These are phyloP conservation scores for Melitaea athalia DNA, from an alignment of 2,888 invertebrate genomes.

Conservation along the genomic window DNA sequence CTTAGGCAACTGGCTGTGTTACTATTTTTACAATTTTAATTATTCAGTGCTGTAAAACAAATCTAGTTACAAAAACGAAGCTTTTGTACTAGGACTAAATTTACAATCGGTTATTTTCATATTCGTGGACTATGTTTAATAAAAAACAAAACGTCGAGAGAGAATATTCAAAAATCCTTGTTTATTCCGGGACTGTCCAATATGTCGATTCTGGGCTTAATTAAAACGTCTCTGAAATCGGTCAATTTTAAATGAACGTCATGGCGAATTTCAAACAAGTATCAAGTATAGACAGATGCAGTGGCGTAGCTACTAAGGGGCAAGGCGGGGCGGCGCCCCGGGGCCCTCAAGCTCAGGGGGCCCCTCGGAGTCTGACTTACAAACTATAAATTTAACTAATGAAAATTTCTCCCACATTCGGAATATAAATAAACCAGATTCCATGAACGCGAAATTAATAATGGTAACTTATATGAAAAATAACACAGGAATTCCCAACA, in stretches of 20 bases:
- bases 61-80: neutral
- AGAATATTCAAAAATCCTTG: slow-evolving; percentile 44
- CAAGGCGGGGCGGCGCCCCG: no score
- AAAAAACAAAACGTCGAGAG: slow-evolving; percentile 7
- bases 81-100: neutral
- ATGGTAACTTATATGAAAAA: no score
- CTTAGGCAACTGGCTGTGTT: neutral
- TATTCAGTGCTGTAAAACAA: neutral
- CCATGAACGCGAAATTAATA: no score
- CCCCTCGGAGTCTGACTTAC: no score
- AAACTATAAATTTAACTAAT: no score
- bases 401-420: no score
- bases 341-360: no score
- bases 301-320: no score
- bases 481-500: no score
- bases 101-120: slow-evolving; percentile 4
- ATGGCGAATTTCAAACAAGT: slow-evolving; percentile 28
- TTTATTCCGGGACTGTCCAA: slow-evolving; percentile 58
- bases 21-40: neutral
- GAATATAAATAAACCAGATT: no score
- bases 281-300: slow-evolving; percentile 13
- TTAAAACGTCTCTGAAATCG: slow-evolving; percentile 59
- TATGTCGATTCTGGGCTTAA: slow-evolving; percentile 61
- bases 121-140: slow-evolving; percentile 1
- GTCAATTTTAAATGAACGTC: slow-evolving; percentile 51